Base-by-base conservation (phyloP, 1,140 invertebrate species). In the Lithobius niger region DNA sequence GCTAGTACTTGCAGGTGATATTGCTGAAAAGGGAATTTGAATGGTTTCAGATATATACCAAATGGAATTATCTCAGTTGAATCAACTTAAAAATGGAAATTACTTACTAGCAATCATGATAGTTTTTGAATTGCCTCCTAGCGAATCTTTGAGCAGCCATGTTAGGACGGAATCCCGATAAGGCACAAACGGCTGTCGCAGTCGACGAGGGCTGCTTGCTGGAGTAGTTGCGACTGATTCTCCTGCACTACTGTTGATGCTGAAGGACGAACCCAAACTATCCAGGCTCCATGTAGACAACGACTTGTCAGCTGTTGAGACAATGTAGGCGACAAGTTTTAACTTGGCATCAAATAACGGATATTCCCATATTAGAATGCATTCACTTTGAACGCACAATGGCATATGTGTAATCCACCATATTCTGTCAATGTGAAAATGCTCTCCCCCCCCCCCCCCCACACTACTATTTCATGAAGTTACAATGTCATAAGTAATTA, bases 151-250 rank as follows among this genome's bases (percentile, higher is more conserved):
- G 13, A 99, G 74, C 3, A 99, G 74, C 97, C 97, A 99, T 15
- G 97, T 99, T 40, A 99, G 73, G 1, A 97, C 95, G 1, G 95
- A 99, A 71, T 99, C 97, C 71, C 97, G 81, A 73, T 99, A 99
- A 0, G 97, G 97, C 40, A 99, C 89, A 74, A 98, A 98, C 52
- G 72, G 67, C 22, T 71, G 58, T 68, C 70, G 71, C 0, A 68
- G 71, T 13, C 71, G 60, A 0, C 66, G 64, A 13, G 69, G 70
- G 57, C 71, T 55, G 15, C 25, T 36, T 27, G 19, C 2, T 2
- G 44, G 27, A 24, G 26, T 31, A 4, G 53, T 22, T 22, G 40
- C 24, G n/a, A 48, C 18, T 25, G 53, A 48, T 27, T 48, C 40
- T 10, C 28, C 21, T 31, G 51, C 15, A 40, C 51, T 53, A 40